phyloP scores from a whole-genome alignment of 2,888 invertebrate genomes.

The Tenthredo amoena region DNA sequence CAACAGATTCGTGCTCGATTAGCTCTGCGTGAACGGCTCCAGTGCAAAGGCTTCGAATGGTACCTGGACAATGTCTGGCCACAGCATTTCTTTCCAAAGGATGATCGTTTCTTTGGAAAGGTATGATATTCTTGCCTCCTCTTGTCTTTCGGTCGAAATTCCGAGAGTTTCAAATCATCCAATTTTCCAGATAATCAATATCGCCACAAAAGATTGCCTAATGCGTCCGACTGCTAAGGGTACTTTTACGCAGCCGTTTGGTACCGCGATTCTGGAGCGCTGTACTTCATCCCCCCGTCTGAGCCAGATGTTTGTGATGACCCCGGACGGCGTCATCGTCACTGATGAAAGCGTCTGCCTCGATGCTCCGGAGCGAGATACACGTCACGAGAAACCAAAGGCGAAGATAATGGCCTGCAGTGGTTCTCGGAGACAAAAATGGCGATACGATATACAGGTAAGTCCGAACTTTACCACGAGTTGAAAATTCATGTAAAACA shows the following conservation, averaged over 20 bases:
- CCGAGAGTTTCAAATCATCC: background rate
- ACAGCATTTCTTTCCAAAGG: conserved; percentile 95
- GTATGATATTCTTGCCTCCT: conserved; percentile 71
- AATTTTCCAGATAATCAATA: conserved; percentile 79
- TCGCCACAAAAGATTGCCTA: conserved; percentile 81
- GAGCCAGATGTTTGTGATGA: conserved; percentile 87
- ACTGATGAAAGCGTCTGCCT: conserved; percentile 93
- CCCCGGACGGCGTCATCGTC: conserved; percentile 87
- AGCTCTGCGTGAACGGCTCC: conserved; percentile 84
- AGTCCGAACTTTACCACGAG: conserved; percentile 49
- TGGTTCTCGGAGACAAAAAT: conserved; percentile 84
- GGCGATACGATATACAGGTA: conserved; percentile 82
- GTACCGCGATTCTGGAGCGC: conserved; percentile 83
- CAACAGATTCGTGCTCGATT: conserved; percentile 84
- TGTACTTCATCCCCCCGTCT: conserved; percentile 83
- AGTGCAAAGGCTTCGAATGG: conserved; percentile 95
- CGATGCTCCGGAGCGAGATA: conserved; percentile 83
- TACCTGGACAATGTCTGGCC: conserved; percentile 97
- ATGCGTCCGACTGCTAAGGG: conserved; percentile 83
- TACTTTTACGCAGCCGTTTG: conserved; percentile 85
- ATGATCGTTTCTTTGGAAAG: conserved; percentile 93
- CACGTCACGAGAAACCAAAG: conserved; percentile 80
- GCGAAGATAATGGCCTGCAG: conserved; percentile 88
- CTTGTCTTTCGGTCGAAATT: background rate
- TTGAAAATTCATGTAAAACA: background rate